phyloP scores from a whole-genome alignment of 30 jellyfish, hydroid and myxozoan species.

The Turritopsis rubra region DNA sequence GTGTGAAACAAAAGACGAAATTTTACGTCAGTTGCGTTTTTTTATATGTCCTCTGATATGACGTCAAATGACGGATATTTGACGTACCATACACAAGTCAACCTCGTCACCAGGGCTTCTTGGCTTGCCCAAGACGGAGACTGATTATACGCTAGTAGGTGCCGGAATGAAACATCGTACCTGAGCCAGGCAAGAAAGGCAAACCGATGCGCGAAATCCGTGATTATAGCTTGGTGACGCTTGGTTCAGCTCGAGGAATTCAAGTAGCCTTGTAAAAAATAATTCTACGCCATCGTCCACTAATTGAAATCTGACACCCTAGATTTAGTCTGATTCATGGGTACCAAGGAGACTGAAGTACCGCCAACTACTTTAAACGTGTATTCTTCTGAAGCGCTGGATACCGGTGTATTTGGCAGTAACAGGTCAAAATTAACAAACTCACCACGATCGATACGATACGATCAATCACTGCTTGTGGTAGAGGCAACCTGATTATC shows the following conservation, averaged over 20 bases:
- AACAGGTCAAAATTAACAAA: not conserved
- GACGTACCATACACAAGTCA: too few relatives aligned
- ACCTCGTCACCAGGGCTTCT: too few relatives aligned
- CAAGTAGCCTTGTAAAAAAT: not conserved
- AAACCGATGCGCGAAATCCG: not conserved
- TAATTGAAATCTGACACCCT: not conserved
- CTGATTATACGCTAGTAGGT: too few relatives aligned
- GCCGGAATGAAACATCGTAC: not conserved
- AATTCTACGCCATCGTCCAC: not conserved
- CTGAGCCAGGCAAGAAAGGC: not conserved
- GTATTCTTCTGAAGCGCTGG: not conserved
- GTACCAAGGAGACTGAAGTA: not conserved
- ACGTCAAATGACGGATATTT: too few relatives aligned
- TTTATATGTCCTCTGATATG: too few relatives aligned
- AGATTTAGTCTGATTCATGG: not conserved
- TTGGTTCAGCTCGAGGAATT: not conserved
- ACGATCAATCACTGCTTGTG: not conserved
- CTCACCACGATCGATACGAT: not conserved
- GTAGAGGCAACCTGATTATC: not conserved
- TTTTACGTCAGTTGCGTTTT: too few relatives aligned
- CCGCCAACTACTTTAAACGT: slow-evolving; percentile 4
- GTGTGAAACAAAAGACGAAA: too few relatives aligned
- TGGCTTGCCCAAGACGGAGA: too few relatives aligned
- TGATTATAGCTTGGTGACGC: too few relatives aligned
- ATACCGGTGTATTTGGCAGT: not conserved